Conservation (phyloP, 1,140 invertebrate species). For the Pomacea maculata region DNA sequence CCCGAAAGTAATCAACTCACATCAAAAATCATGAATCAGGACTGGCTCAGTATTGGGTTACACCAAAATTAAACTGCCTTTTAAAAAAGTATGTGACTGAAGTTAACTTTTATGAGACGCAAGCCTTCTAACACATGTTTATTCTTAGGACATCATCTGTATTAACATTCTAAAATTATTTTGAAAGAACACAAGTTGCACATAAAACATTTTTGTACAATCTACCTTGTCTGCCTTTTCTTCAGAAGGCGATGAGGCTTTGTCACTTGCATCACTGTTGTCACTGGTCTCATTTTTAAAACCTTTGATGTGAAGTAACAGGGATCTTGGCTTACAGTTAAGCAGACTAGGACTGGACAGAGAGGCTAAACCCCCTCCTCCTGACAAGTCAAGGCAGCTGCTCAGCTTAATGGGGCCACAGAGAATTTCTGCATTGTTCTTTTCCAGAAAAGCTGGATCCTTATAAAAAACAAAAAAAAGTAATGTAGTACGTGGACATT, state of each 20-base stretch:
- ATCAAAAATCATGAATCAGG: neutral
- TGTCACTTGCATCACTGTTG: neutral
- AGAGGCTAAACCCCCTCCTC: slow-evolving; percentile 83
- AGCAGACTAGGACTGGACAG: slow-evolving; percentile 87
- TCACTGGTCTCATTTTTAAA: slow-evolving; percentile 42
- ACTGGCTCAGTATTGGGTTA: too few relatives aligned
- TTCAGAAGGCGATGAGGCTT: slow-evolving; percentile 3
- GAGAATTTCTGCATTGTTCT: slow-evolving; percentile 87
- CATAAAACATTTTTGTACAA: too few relatives aligned
- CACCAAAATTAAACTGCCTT: too few relatives aligned
- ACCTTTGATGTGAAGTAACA: slow-evolving; percentile 85
- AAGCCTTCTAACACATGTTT: too few relatives aligned
- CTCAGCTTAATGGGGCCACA: slow-evolving; percentile 86
- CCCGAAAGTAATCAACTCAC: neutral
- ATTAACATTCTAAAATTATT: too few relatives aligned
- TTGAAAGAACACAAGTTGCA: too few relatives aligned
- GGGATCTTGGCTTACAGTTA: slow-evolving; percentile 79
- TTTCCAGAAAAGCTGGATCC: slow-evolving; percentile 80
- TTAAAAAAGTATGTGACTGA: too few relatives aligned
- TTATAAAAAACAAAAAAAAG: neutral
- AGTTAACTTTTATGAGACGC: too few relatives aligned
- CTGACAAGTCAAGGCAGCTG: slow-evolving; percentile 83
- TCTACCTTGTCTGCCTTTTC: slow-evolving; percentile 22
- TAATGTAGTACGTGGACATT: slow-evolving; percentile 73
- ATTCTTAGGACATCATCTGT: too few relatives aligned